Evolutionary conservation across 2,113 vertebrate genomes (phyloP).

Genomic region (Phylloscopus trochiloides): DNA sequence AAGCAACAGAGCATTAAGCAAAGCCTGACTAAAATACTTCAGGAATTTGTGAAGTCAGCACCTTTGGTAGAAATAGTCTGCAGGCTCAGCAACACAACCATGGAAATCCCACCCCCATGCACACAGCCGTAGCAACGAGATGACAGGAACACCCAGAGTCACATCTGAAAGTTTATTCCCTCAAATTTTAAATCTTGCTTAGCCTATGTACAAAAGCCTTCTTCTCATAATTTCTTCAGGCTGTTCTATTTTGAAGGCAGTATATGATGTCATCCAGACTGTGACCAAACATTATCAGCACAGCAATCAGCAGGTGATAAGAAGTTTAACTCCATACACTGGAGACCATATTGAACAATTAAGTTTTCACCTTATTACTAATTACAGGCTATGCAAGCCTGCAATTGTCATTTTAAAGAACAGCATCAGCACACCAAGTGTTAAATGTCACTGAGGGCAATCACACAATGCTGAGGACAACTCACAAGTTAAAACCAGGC

Average conservation of each 20-base stretch:
- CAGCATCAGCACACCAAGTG: not conserved
- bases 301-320: not conserved
- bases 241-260: not conserved
- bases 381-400: not conserved
- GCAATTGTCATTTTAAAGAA: not conserved
- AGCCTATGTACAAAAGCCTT: not conserved
- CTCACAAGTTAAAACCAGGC: not conserved
- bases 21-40: slow-evolving; percentile 41
- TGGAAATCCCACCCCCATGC: not conserved
- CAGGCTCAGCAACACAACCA: slow-evolving; percentile 17
- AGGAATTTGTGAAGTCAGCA: slow-evolving; percentile 55
- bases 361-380: not conserved
- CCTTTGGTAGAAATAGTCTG: not conserved
- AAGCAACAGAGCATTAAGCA: slow-evolving; percentile 12
- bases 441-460: not conserved
- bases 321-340: not conserved
- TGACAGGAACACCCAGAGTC: not conserved
- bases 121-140: not conserved
- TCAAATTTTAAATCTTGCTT: not conserved
- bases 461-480: not conserved
- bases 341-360: not conserved
- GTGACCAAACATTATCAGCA: not conserved
- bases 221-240: not conserved
- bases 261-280: not conserved
- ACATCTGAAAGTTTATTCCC: not conserved